phyloP scores from a whole-genome alignment of 2,113 vertebrate species.

The Mormyrus lacerda region DNA sequence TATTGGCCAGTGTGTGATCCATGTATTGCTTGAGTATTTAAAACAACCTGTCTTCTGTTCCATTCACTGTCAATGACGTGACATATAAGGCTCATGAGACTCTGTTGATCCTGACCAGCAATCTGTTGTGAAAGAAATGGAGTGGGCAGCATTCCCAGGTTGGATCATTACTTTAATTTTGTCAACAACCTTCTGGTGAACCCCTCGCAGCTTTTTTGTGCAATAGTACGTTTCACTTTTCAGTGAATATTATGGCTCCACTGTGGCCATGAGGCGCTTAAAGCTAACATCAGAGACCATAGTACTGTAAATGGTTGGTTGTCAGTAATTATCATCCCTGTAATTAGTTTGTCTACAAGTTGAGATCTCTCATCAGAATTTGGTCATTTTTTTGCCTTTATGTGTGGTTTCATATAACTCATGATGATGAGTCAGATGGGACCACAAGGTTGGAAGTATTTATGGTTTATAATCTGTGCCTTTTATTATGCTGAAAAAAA shows the following conservation, averaged over 20 bases:
- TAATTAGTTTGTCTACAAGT: too few species aligned
- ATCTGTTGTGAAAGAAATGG: not conserved
- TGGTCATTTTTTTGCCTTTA: too few species aligned
- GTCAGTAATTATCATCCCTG: not conserved
- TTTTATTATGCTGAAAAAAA: too few species aligned
- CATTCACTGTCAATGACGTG: not conserved
- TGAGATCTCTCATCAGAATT: too few species aligned
- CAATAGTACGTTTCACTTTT: not conserved
- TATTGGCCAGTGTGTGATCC: not conserved
- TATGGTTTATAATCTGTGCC: too few species aligned
- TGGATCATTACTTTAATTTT: not conserved
- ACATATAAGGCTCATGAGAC: not conserved
- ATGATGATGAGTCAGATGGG: too few species aligned
- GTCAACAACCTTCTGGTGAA: not conserved
- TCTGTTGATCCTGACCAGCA: not conserved
- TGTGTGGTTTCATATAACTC: too few species aligned
- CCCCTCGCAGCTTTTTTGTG: not conserved
- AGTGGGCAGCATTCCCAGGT: not conserved
- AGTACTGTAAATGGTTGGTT: not conserved
- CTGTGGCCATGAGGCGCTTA: not conserved
- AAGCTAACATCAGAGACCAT: not conserved
- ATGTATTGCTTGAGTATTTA: not conserved
- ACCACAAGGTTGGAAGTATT: too few species aligned
- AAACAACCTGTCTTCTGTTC: not conserved
- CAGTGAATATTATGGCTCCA: not conserved